phyloP scores from a whole-genome alignment of 2,113 vertebrate species.

The Terrapene triunguis region DNA sequence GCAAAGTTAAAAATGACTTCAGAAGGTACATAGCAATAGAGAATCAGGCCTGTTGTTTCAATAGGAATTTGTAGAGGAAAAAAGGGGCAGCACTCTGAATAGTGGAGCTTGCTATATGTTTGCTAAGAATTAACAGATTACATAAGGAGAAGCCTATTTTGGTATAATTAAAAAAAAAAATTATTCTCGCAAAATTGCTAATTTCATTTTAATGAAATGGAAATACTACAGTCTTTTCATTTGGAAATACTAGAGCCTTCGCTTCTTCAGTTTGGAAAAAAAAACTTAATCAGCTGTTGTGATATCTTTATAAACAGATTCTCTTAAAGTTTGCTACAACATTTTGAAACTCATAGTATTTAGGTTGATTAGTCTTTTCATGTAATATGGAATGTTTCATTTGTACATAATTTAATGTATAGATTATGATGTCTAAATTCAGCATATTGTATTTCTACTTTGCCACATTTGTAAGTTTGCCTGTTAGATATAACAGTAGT shows the following conservation, averaged over 20 bases:
- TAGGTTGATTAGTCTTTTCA: neutral
- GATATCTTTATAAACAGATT: neutral
- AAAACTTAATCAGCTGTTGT: neutral
- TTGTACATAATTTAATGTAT: neutral
- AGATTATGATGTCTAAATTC: neutral
- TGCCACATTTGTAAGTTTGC: neutral
- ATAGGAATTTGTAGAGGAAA: neutral
- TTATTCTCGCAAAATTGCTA: neutral
- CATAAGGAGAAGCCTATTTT: neutral
- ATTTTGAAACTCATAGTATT: neutral
- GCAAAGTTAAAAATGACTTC: neutral
- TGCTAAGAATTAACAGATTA: neutral
- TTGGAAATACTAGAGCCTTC: neutral
- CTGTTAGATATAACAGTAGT: neutral
- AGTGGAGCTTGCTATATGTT: neutral
- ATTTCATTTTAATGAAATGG: neutral
- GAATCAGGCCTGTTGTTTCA: neutral
- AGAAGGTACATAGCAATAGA: neutral
- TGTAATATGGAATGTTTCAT: neutral
- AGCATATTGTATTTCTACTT: neutral
- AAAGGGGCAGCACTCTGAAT: neutral
- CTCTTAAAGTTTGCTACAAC: neutral
- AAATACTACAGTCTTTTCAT: neutral
- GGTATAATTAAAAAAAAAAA: too few relatives aligned
- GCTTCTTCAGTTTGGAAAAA: neutral